Evolutionary conservation across 1,140 invertebrate genomes (phyloP), one percentile per base, ranked within the genome.

Genomic region (Papilio dardanus): DNA sequence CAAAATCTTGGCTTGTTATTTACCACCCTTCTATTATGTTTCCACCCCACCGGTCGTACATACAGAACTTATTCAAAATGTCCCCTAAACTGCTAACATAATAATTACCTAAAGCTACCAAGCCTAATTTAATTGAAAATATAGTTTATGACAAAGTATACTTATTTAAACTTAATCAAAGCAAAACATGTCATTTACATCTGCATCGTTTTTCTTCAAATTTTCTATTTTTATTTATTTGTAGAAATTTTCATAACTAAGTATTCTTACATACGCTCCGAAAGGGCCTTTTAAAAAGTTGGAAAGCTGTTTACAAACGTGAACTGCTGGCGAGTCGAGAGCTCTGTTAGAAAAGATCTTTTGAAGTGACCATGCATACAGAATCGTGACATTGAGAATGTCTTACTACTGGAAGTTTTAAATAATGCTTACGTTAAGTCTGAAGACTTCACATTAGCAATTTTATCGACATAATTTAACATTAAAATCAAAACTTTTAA

Each of bases 291-390:
- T 77, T 77, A 79, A 77, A n/a, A 79, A 78, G 71, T 77, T 84
- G 81, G 82, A 84, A 85, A 84, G 81, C 81, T 83, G 83, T 85
- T 88, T 86, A 67, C 76, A 78, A 75, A 78, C 77, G 74, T 80
- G 75, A 71, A 54, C 73, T 76, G 75, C 75, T 83, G 80, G 76
- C 73, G 78, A 75, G 73, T 81, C 54, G 37, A 83, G 77, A 76
- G 58, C 76, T 76, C 77, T 78, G 80, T 77, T 77, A 62, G 81
- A 79, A 79, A 85, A 81, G 77, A 76, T 77, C 46, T 73, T 73
- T 73, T 74, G 31, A 14, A 75, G 71, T 83, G 78, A 78, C 79
- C 79, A 84, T 79, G 62, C 67, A 50, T 80, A 82, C 42, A 58
- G 35, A 46, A 33, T 58, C 28, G 24, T 71, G 40, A 54, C 35